Evolutionary conservation across 2,888 invertebrate genomes (phyloP).

Genomic region (Philopedon plagiatum): DNA sequence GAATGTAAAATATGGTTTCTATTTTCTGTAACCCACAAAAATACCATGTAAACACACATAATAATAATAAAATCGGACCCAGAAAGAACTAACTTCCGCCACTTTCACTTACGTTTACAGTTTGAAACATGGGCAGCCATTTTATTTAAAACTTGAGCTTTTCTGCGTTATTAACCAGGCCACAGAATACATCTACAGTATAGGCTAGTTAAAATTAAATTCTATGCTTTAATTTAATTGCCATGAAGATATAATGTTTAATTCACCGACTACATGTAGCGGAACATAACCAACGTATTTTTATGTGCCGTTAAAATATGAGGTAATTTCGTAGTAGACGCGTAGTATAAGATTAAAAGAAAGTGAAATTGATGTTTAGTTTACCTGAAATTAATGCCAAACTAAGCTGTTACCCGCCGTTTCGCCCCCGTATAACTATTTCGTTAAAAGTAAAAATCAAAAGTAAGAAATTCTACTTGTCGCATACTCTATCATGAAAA

Average conservation of each 20-base stretch:
- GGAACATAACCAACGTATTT: constrained; percentile 14
- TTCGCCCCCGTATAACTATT: too few species aligned
- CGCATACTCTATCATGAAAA: too few species aligned
- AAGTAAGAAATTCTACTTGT: too few species aligned
- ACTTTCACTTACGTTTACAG: constrained; percentile 11
- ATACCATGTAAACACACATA: background rate
- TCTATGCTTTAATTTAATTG: constrained; percentile 14
- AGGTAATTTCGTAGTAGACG: background rate
- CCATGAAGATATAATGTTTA: background rate
- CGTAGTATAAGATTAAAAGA: background rate
- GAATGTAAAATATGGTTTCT: background rate
- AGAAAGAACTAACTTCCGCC: background rate
- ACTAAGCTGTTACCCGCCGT: too few species aligned
- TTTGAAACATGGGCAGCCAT: background rate
- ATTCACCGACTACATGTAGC: background rate
- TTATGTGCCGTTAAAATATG: background rate
- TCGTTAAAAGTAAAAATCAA: too few species aligned
- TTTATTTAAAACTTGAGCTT: constrained; percentile 2
- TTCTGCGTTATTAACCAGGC: background rate
- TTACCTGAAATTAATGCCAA: background rate
- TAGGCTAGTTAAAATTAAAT: constrained; percentile 10
- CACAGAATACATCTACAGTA: background rate
- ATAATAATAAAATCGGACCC: background rate
- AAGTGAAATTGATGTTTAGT: background rate
- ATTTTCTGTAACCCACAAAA: background rate